phyloP scores from a whole-genome alignment of 2,113 vertebrate species.

The Indicator maculatus region DNA sequence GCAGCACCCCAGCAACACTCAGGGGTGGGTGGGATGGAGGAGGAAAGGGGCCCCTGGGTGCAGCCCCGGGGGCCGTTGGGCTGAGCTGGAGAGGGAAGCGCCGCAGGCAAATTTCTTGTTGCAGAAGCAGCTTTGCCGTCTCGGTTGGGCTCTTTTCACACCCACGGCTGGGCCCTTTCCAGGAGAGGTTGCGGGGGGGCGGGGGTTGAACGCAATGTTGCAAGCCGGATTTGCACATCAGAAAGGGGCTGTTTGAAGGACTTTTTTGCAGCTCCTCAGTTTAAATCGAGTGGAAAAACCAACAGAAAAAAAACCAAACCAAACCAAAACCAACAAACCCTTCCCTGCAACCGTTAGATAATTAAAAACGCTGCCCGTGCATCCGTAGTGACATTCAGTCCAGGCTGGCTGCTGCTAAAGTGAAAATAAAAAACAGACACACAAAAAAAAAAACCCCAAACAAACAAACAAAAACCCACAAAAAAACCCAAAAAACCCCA shows the following conservation, averaged over 20 bases:
- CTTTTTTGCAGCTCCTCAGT: neutral
- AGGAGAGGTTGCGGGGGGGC: neutral
- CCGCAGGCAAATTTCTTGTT: constrained; percentile 5
- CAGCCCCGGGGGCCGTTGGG: neutral
- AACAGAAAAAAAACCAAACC: neutral
- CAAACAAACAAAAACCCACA: no score
- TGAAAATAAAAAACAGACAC: neutral
- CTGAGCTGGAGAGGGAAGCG: neutral
- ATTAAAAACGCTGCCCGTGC: neutral
- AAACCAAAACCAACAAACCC: no score
- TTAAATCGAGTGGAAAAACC: neutral
- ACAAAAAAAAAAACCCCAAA: no score
- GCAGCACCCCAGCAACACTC: neutral
- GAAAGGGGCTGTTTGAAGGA: neutral
- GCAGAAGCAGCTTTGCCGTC: neutral
- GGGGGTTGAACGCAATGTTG: neutral
- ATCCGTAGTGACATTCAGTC: neutral
- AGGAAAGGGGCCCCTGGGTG: neutral
- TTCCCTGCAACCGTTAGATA: neutral
- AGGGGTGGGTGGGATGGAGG: neutral
- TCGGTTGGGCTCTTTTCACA: neutral
- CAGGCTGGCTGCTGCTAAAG: neutral
- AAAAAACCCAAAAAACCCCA: neutral
- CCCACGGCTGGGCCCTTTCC: neutral
- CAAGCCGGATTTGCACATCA: neutral